These are phyloP conservation scores for Gortyna flavago DNA, from an alignment of 2,888 invertebrate genomes.

Conservation along the genomic window DNA sequence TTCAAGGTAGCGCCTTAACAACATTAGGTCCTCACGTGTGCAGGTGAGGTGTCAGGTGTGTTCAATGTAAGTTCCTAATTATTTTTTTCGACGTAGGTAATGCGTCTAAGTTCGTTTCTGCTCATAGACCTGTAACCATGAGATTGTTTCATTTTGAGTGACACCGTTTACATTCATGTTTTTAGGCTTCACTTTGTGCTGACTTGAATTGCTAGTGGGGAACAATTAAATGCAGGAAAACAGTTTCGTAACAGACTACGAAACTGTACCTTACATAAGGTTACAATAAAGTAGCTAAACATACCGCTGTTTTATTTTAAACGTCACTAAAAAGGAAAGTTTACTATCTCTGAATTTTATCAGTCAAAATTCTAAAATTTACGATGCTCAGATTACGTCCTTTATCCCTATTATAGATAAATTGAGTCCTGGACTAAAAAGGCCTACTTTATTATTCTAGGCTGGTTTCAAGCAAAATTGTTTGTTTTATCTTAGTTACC, in stretches of 20 bases:
- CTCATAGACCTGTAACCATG: background rate
- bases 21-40: background rate
- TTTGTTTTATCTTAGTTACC: slow-evolving; percentile 42
- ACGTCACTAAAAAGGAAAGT: slow-evolving; percentile 20
- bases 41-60: too few species aligned
- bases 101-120: background rate
- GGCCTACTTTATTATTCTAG: slow-evolving; percentile 37
- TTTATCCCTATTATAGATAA: slow-evolving; percentile 46
- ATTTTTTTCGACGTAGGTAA: background rate
- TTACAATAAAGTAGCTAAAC: slow-evolving; percentile 1
- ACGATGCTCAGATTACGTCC: slow-evolving; percentile 34
- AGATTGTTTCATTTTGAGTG: background rate
- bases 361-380: slow-evolving; percentile 36
- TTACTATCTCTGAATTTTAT: slow-evolving; percentile 36
- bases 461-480: slow-evolving; percentile 19
- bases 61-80: background rate
- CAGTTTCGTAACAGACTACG: background rate
- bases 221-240: background rate
- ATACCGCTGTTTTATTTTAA: slow-evolving; percentile 5
- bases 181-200: too few species aligned
- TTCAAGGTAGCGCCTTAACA: background rate
- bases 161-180: background rate
- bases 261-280: background rate
- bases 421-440: slow-evolving; percentile 35
- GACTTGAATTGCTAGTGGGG: background rate